Evolutionary conservation across 2,113 vertebrate species (phyloP), one percentile per base, ranked within the genome.

Genomic region (Rhynchomys soricoides): DNA sequence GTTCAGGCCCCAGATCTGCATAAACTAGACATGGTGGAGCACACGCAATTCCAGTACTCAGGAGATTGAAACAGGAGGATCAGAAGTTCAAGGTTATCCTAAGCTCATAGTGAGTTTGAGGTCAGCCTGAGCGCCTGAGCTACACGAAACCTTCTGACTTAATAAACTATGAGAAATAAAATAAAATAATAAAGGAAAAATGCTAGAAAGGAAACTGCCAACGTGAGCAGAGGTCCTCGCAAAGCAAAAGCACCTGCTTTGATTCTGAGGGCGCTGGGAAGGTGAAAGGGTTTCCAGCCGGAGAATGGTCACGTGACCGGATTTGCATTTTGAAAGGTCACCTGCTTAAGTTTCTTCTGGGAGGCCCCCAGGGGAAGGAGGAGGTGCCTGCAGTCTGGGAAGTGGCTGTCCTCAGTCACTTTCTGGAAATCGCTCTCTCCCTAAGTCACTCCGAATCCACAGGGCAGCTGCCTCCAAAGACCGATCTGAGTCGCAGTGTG

Each of bases 311-410:
- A 52, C 11, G 78, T 57, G 78, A 40, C 31, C 40, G 16, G 16
- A 89, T 91, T 81, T 37, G 40, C 77, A 75, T 94, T 94, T 73
- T 45, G 59, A 96, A 94, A 90, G 86, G 68, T 93, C 81, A 34
- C 89, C 68, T 37, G n/a, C 66, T 94, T 15, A 64, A 45, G 45
- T 34, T 17, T 7, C 5, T 15, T 0, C 19, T 48, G 79, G n/a
- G 86, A 82, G 55, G 50, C 13, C 57, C 22, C 3, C 16, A 75
- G 10, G 31, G 8, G 37, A 85, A 29, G 11, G 89, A 50, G 81
- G 6, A n/a, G 19, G 11, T 7, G 7, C 62, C 22, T 40, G 40
- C 40, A 75, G 64, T 57, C 52, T 6, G 13, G 45, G 21, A 78
- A 64, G 37, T 70, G 74, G 68, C 74, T 1, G 0, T 48, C 73